Percentiles rank a stretch among this genome's conserved stretches.
phyloP scores from a whole-genome alignment of 1,140 invertebrate genomes.

The Conus betulinus region DNA sequence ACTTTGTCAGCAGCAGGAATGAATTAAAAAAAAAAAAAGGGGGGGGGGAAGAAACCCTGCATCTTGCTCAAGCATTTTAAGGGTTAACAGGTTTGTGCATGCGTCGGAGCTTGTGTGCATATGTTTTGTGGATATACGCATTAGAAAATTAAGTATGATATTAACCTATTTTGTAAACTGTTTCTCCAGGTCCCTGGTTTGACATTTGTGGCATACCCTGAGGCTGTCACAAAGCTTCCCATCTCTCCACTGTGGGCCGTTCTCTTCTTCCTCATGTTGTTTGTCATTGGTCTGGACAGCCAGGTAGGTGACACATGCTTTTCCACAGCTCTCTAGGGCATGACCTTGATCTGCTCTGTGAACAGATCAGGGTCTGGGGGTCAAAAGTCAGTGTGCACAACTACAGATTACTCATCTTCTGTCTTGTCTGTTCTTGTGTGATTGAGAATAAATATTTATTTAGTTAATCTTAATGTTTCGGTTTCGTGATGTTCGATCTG shows the following conservation, averaged over 20 bases:
- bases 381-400: neutral
- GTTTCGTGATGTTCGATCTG: too few species aligned
- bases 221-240: constrained; percentile 95
- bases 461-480: too few species aligned
- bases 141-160: too few species aligned
- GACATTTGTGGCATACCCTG: constrained; percentile 98
- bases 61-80: too few species aligned
- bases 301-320: constrained; percentile 80
- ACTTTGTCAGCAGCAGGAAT: too few species aligned
- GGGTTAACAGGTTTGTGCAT: too few species aligned
- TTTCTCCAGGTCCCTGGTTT: constrained; percentile 89
- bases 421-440: neutral
- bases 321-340: neutral
- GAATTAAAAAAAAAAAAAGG: too few species aligned
- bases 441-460: neutral
- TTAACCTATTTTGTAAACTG: too few species aligned
- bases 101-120: too few species aligned
- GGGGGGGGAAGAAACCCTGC: too few species aligned
- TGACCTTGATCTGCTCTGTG: neutral
- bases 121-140: too few species aligned
- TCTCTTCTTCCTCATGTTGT: constrained; percentile 98
- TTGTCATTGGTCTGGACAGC: constrained; percentile 92
- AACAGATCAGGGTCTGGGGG: neutral
- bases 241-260: constrained; percentile 97
- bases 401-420: neutral